Evolutionary conservation across 2,113 vertebrate species (phyloP), one percentile per base, ranked within the genome.

Genomic region (Psilopsiagon aurifrons): DNA sequence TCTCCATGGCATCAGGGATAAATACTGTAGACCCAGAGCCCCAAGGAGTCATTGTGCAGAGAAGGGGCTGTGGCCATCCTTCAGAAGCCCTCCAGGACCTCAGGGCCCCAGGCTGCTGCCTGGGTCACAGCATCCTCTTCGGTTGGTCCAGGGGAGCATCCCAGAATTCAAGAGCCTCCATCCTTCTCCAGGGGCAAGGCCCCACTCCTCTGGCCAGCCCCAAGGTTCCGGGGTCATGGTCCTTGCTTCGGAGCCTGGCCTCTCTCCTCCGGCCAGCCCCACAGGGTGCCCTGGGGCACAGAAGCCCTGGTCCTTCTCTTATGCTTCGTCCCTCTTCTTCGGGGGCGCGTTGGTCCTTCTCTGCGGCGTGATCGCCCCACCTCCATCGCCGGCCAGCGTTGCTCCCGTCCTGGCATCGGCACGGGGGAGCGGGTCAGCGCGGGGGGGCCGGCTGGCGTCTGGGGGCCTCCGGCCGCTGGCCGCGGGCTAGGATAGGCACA

Each of bases 401-500:
- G 82, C 12, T 62, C 77, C 84, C 43, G 47, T 94, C 91, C 84
- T 94, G 83, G 86, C 46, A 71, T 76, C 15, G 51, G 91, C 95
- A 94, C 62, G 51, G 59, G 92, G 83, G 51, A 88, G 60, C 33
- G 49, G 55, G 66, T 78, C 88, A 94, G 81, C 60, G 86, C 3
- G 35, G 44, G 59, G 92, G 66, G 4, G 3, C 54, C 7, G 74
- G 27, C 83, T 67, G 91, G 39, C 88, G 95, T 95, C 95, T 31
- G 83, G 91, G 91, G 86, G 2, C 18, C 66, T 79, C 93, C 9
- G 39, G 94, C 75, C 92, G 88, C 89, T 82, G 97, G 71, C 91
- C 33, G 18, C 94, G 95, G 94, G 90, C 94, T 94, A 88, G 81
- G 77, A 91, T 60, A 94, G 92, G 88, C 84, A 91, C 71, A 95